Evolutionary conservation across 2,888 invertebrate genomes (phyloP).

Genomic region (Temnothorax ravouxi): DNA sequence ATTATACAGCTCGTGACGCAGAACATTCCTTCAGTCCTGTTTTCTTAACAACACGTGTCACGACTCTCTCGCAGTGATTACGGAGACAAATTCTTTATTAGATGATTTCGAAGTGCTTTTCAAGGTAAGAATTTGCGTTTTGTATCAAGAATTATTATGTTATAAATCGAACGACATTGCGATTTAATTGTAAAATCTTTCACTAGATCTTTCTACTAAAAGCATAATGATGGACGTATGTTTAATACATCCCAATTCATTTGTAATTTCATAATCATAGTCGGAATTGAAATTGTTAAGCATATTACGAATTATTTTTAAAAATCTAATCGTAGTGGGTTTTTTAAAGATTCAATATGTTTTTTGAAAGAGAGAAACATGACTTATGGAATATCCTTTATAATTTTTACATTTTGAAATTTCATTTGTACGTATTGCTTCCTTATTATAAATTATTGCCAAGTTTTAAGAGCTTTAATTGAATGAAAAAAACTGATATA

Average conservation of each 20-base stretch:
- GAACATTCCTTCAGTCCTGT: slow-evolving; percentile 64
- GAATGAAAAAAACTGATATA: slow-evolving; percentile 17
- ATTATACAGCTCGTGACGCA: slow-evolving; percentile 12
- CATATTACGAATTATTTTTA: slow-evolving; percentile 17
- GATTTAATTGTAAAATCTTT: slow-evolving; percentile 25
- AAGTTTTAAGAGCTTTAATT: neutral
- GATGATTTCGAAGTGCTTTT: slow-evolving; percentile 20
- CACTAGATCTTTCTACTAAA: slow-evolving; percentile 12
- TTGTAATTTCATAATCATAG: slow-evolving; percentile 16
- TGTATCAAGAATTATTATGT: neutral
- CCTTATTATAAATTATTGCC: slow-evolving; percentile 18
- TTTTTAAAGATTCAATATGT: neutral
- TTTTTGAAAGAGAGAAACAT: neutral
- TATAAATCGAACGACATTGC: neutral
- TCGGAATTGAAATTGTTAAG: slow-evolving; percentile 3
- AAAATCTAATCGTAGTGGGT: neutral
- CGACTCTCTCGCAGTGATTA: slow-evolving; percentile 5
- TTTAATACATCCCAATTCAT: neutral
- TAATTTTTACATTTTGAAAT: slow-evolving; percentile 28
- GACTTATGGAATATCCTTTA: slow-evolving; percentile 1
- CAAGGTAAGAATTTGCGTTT: slow-evolving; percentile 26
- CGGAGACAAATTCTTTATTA: slow-evolving; percentile 10
- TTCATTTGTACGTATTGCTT: neutral
- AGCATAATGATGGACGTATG: neutral
- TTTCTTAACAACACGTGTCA: slow-evolving; percentile 30